Percentiles rank a stretch among this genome's conserved stretches.
Evolutionary conservation across 2,113 vertebrate species (phyloP).

Genomic region (Podiceps cristatus): DNA sequence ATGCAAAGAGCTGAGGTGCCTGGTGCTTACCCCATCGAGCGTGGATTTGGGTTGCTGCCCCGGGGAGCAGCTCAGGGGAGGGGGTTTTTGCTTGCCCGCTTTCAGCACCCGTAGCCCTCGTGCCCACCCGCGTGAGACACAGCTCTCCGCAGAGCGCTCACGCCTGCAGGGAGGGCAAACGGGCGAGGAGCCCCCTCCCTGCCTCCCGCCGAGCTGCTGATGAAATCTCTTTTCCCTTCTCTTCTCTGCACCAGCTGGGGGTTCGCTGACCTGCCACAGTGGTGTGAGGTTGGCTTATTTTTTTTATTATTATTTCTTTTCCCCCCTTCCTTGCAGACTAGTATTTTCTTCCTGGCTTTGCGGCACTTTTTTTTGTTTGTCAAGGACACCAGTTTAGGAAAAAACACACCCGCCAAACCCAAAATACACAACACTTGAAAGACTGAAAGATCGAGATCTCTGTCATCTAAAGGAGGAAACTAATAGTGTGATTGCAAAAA

Average conservation of each 20-base stretch:
- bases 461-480: slow-evolving; percentile 27
- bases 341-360: not conserved
- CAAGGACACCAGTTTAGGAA: not conserved
- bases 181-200: not conserved
- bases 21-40: accelerated
- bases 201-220: not conserved
- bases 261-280: accelerated
- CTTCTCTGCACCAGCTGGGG: not conserved
- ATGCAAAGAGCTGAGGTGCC: accelerated
- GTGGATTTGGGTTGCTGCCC: not conserved
- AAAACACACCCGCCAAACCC: not conserved
- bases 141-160: accelerated
- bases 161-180: not conserved
- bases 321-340: accelerated
- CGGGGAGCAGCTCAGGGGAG: accelerated
- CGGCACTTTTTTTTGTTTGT: not conserved
- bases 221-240: not conserved
- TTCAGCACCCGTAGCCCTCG: not conserved
- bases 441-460: slow-evolving; percentile 45
- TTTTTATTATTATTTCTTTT: too few relatives aligned
- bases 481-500: slow-evolving; percentile 14
- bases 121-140: accelerated
- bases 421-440: slow-evolving; percentile 22
- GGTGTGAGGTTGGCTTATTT: too few relatives aligned
- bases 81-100: accelerated